phyloP scores from a whole-genome alignment of 2,888 invertebrate species.

The Urechis unicinctus region DNA sequence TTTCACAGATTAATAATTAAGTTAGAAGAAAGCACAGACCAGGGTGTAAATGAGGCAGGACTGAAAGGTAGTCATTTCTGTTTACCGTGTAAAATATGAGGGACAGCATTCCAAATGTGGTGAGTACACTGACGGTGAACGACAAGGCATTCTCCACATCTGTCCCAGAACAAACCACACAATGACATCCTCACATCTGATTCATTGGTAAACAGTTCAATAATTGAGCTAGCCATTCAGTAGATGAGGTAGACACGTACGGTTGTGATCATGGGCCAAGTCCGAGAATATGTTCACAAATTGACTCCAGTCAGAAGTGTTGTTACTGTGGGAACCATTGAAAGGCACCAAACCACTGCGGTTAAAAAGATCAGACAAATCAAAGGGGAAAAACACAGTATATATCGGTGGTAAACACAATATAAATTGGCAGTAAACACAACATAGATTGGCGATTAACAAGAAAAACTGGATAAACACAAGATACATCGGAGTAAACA shows the following conservation, averaged over 20 bases:
- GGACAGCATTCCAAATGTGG: constrained; percentile 46
- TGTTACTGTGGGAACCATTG: constrained; percentile 16
- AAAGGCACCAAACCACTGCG: constrained; percentile 29
- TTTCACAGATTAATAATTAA: too few relatives aligned
- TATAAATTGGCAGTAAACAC: too few relatives aligned
- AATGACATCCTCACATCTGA: background rate
- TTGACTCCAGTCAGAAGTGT: constrained; percentile 39
- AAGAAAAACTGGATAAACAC: too few relatives aligned
- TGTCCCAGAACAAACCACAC: constrained; percentile 18
- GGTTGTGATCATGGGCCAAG: constrained; percentile 30
- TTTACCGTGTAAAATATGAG: constrained; percentile 49
- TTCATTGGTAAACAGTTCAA: background rate
- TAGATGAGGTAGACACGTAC: too few relatives aligned
- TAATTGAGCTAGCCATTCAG: too few relatives aligned
- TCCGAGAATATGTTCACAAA: constrained; percentile 37
- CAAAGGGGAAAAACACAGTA: constrained; percentile 4
- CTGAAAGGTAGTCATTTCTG: too few relatives aligned
- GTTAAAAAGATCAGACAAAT: too few relatives aligned
- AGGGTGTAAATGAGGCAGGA: too few relatives aligned
- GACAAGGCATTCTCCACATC: constrained; percentile 46
- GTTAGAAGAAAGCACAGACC: too few relatives aligned
- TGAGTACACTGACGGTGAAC: constrained; percentile 48
- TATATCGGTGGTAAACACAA: background rate
- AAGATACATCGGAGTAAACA: too few relatives aligned
- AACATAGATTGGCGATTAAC: too few relatives aligned